phyloP scores from a whole-genome alignment of 2,113 vertebrate genomes.

The Meles meles region DNA sequence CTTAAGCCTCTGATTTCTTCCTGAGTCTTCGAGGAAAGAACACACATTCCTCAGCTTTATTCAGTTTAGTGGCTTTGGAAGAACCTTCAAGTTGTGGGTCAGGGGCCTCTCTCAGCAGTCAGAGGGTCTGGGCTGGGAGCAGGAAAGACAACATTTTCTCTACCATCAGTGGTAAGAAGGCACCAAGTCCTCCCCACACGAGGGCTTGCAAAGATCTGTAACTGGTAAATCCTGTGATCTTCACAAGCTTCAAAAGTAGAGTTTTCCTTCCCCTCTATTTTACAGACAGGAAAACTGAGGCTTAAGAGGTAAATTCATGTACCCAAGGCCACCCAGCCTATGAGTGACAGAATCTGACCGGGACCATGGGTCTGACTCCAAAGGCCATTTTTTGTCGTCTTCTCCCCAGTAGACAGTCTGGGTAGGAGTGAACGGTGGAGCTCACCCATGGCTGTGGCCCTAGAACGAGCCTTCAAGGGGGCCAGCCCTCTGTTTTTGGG shows the following conservation, averaged over 20 bases:
- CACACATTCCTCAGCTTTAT: background rate
- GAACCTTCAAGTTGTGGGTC: background rate
- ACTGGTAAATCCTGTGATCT: background rate
- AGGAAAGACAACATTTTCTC: background rate
- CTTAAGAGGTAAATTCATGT: background rate
- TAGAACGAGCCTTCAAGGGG: background rate
- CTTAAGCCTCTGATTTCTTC: conserved; percentile 9
- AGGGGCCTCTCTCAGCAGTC: background rate
- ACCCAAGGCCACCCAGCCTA: background rate
- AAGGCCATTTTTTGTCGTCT: background rate
- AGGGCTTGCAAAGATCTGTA: background rate
- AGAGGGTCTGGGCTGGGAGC: background rate
- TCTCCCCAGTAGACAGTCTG: background rate
- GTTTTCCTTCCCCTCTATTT: background rate
- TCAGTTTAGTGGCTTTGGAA: background rate
- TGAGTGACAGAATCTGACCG: too few relatives aligned
- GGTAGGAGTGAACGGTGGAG: background rate
- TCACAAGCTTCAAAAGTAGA: background rate
- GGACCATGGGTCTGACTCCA: background rate
- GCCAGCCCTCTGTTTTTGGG: background rate
- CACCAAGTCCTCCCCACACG: background rate
- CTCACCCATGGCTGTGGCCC: background rate
- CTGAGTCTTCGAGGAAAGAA: background rate
- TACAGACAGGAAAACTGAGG: background rate
- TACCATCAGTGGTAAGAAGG: background rate